Evolutionary conservation across 2,113 vertebrate genomes (phyloP), one percentile per base, ranked within the genome.

Genomic region (Trochalopteron elliotii): DNA sequence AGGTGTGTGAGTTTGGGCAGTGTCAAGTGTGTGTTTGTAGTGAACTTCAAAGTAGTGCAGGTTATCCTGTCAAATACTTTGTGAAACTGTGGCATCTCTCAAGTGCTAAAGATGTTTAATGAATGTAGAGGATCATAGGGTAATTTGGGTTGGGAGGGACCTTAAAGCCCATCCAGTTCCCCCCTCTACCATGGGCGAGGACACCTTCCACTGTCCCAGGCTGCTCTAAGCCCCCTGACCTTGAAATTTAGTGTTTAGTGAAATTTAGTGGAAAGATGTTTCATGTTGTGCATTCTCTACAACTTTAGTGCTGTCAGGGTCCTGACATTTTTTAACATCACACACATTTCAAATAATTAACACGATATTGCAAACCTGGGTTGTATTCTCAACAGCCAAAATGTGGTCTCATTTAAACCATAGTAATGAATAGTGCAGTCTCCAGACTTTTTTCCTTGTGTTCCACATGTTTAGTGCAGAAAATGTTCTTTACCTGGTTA

Each of bases 401-500:
- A 81, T 2, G 10, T 7, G 78, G 22, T 94, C 67, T 90, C 19
- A 9, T 67, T 88, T 67, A 47, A 81, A 56, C 59, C 40, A 59
- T 4, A 27, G 28, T 40, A 53, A 83, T 19, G 56, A 88, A 56
- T 68, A 76, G 49, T 83, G n/a, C 53, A 68, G 82, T 33, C 76
- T 89, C 45, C 44, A 31, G 72, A 31, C 63, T 57, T 85, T 40
- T 40, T 85, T 37, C 16, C 2, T 91, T 30, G 27, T 83, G 39
- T 78, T 96, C 91, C 89, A 86, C 24, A 33, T 56, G 81, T 93
- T 91, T 2, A 75, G 69, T 57, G 93, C 83, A 89, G 79, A 85
- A 80, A 50, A 78, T 78, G 10, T 94, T 92, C 83, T 89, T 96
- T 97, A 97, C 96, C 97, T 98, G 95, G 91, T 95, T 94, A 83